Evolutionary conservation across 2,113 vertebrate genomes (phyloP), one percentile per base, ranked within the genome.

Genomic region (Corythoichthys haematopterus): DNA sequence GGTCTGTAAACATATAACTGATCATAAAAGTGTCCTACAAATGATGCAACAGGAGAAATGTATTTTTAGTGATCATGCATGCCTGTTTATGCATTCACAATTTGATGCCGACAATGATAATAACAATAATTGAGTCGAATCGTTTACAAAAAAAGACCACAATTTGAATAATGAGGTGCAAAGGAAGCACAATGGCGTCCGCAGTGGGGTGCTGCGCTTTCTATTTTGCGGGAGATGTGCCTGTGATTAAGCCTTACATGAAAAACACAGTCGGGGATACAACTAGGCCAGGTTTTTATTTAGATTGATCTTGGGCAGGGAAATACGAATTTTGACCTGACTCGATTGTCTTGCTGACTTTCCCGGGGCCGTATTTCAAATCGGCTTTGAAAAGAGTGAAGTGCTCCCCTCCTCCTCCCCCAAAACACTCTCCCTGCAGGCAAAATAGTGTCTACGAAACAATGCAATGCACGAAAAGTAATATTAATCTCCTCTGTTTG

Each of bases 131-230:
- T 43, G 40, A 33, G 43, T 46, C 46, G 16, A 62, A 46, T 62
- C 60, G 88, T 91, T 91, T 90, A 84, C 83, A 89, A 78, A 14
- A 74, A 78, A 64, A 79, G 74, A 62, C 74, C 80, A 88, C 91
- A 91, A 92, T 85, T 85, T 65, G 85, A 76, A 89, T 86, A 91
- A 91, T 87, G 84, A 92, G 82, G 81, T 86, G 88, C 86, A 80
- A 91, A 92, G 83, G 71, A 81, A n/a, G 48, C 78, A 85, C 76
- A 77, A 82, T 87, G 43, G 84, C 11, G 64, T 69, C 65, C 84
- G 88, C 88, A 91, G 90, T 89, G 87, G 80, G 75, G 79, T 40
- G 81, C 66, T 80, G 80, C 66, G 83, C 83, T 68, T 81, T 83
- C 80, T 78, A 83, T 88, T 86, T 81, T 20, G 75, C 73, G 62